Evolutionary conservation across 2,888 invertebrate species (phyloP), one percentile per base, ranked within the genome.

Genomic region (Mythimna loreyi): DNA sequence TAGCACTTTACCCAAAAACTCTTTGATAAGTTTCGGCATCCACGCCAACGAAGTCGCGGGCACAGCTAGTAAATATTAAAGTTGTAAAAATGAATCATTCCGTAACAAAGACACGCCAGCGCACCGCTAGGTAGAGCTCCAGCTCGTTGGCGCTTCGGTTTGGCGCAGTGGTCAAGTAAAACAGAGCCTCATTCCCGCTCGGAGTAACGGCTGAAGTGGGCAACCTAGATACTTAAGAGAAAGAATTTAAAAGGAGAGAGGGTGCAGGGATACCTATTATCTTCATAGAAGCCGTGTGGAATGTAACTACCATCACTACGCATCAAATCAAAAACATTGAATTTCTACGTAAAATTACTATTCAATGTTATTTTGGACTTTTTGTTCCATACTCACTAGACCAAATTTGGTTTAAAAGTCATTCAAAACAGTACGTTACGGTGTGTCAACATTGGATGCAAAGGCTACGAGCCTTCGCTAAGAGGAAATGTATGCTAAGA

Each of bases 401-500:
- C 33, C 33, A 33, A 33, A 33, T 6, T 7, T 7, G 30, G 6
- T 30, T 30, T 7, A 30, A 7, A 30, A 30, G 30, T 30, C 7
- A 30, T 30, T 2, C 30, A 30, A 30, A 30, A 30, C 30, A 7
- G 30, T 30, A 6, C 28, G 25, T 21, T 19, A 40, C 2, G 8
- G 5, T 45, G 23, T 36, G 30, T 21, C 23, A 72, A 53, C 49
- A 47, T 36, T 36, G n/a, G 40, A n/a, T 43, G 33, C 3, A 25
- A 43, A 6, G 25, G 49, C 57, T 61, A 67, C 36, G 25, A 64
- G 19, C 13, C 36, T 40, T 36, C 47, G 13, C 28, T 2, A 9
- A 43, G 21, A 9, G 13, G 47, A 63, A 56, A 60, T 55, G 9
- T 59, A 13, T 64, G 80, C 77, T 80, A 77, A 75, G 75, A 8